These are phyloP conservation scores for Caracal caracal DNA, from an alignment of 2,113 vertebrate genomes.

Conservation along the genomic window DNA sequence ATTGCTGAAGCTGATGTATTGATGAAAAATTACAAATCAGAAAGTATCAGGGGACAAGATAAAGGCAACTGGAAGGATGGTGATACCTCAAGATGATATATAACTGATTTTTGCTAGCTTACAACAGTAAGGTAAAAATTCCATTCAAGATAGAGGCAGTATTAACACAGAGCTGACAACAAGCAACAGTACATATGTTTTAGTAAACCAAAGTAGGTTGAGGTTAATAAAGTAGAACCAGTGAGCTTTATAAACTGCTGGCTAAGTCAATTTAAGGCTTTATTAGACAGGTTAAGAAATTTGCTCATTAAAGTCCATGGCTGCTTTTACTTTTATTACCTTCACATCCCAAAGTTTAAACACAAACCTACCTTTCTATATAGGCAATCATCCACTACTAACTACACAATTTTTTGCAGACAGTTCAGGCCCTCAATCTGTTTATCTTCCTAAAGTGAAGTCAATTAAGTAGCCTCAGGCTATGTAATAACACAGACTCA, in stretches of 20 bases:
- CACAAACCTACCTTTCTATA: neutral
- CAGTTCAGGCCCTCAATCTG: neutral
- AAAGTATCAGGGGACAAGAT: neutral
- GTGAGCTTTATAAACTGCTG: slow-evolving; percentile 22
- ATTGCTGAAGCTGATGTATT: neutral
- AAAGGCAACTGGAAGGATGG: neutral
- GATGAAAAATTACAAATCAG: neutral
- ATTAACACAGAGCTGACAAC: neutral
- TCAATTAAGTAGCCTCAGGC: neutral
- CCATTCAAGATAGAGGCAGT: neutral
- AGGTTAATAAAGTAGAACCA: neutral
- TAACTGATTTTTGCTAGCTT: neutral
- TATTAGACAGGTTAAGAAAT: neutral
- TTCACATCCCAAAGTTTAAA: slow-evolving; percentile 17
- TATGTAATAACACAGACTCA: neutral
- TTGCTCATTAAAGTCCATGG: neutral
- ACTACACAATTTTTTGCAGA: neutral
- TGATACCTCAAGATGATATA: neutral
- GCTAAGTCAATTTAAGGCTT: neutral
- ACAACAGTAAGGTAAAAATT: neutral
- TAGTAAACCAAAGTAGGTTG: neutral
- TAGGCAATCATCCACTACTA: slow-evolving; percentile 13
- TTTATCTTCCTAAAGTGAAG: neutral
- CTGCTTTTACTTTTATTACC: slow-evolving; percentile 2
- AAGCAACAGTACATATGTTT: neutral